Evolutionary conservation across 2,888 invertebrate species (phyloP), one percentile per base, ranked within the genome.

Genomic region (Vanessa cardui): DNA sequence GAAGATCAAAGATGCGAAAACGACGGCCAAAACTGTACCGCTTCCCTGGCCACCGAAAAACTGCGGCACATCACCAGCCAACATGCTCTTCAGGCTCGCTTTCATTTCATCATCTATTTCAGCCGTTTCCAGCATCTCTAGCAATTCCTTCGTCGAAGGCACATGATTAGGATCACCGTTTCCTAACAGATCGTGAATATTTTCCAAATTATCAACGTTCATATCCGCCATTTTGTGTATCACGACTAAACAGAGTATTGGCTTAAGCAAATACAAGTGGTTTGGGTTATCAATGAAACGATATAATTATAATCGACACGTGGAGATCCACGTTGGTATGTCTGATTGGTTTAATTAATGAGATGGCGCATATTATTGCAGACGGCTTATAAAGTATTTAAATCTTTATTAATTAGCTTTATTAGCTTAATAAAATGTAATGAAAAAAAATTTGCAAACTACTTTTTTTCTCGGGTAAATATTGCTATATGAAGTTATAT

Each of bases 71-170:
- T 92, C 86, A 0, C 90, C 93, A 0, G 89, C 82, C 59, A 95
- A 77, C 80, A 94, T 89, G 1, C 87, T 87, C 65, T 88, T 92
- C 21, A 96, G 76, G 63, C 88, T 92, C n/a, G 94, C 94, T 72
- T 94, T 95, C 62, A 95, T 94, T 26, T 94, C 94, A 6, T 95
- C 95, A 61, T 93, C 86, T 2, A 96, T 78, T 2, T 94, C 94
- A 76, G 95, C 90, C 0, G 89, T 81, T 21, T 96, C 94, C 26
- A 96, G 83, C 81, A 95, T 83, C 54, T 93, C 92, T 70, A 95
- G 77, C 0, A 96, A 78, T 50, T 94, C 92, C 31, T 94, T 94
- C 1, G 92, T 79, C 0, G 93, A 90, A 0, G 95, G 94, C 44
- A 80, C 72, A 31, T 82, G 72, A 0, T 76, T 74, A 68, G 94